phyloP scores from a whole-genome alignment of 2,888 invertebrate species.

The Scaptomyza tumidula region DNA sequence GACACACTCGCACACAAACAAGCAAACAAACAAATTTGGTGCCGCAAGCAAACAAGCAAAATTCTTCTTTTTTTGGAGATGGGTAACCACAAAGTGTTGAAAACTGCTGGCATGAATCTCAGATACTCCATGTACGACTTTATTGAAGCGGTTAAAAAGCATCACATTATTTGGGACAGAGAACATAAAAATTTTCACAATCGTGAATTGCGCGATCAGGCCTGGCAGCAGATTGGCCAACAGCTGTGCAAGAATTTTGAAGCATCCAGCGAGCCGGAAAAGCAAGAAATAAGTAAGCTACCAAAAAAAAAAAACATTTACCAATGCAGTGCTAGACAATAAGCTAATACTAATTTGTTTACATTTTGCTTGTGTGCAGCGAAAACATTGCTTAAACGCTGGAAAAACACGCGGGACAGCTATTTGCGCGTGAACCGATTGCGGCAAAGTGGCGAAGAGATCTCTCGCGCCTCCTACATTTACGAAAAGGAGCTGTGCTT shows the following conservation, averaged over 20 bases:
- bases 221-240: slow-evolving; percentile 68
- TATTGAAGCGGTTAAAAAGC: slow-evolving; percentile 63
- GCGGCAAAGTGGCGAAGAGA: slow-evolving; percentile 54
- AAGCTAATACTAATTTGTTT: background rate
- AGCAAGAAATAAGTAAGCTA: slow-evolving; percentile 62
- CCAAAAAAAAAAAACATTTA: background rate
- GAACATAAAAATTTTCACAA: slow-evolving; percentile 68
- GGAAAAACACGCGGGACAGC: slow-evolving; percentile 76
- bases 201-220: slow-evolving; percentile 65
- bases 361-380: slow-evolving; percentile 34
- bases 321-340: too few relatives aligned
- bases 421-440: slow-evolving; percentile 62
- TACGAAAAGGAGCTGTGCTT: slow-evolving; percentile 71
- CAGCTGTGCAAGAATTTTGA: slow-evolving; percentile 58
- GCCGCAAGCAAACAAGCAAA: slow-evolving; percentile 23
- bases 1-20: slow-evolving; percentile 11
- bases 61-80: slow-evolving; percentile 43
- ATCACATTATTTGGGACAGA: slow-evolving; percentile 66
- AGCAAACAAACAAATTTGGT: background rate
- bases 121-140: slow-evolving; percentile 74
- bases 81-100: slow-evolving; percentile 69
- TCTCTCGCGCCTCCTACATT: slow-evolving; percentile 65
- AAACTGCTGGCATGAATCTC: slow-evolving; percentile 58
- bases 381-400: slow-evolving; percentile 64
- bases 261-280: slow-evolving; percentile 45